Evolutionary conservation across 2,797 vertebrate species (phyloP).

Genomic region (Danio choprae): DNA sequence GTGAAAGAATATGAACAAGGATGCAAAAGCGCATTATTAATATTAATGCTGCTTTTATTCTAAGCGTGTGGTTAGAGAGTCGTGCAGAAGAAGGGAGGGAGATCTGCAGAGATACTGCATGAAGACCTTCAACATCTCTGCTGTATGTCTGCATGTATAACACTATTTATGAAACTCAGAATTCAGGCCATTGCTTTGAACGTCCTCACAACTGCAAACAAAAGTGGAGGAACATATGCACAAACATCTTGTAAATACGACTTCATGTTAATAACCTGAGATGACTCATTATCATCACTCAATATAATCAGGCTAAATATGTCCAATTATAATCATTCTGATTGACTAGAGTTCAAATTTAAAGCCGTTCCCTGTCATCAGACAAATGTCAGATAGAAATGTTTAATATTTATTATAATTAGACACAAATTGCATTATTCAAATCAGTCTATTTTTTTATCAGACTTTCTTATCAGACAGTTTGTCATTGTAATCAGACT

Average conservation of each 20-base stretch:
- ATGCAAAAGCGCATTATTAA: not conserved
- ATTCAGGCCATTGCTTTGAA: not conserved
- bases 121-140: slow-evolving; percentile 10
- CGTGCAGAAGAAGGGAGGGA: not conserved
- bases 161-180: not conserved
- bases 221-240: not conserved
- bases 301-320: not conserved
- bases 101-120: slow-evolving; percentile 44
- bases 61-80: not conserved
- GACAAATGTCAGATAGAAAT: no score
- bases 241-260: not conserved
- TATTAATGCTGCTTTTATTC: not conserved
- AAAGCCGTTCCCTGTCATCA: no score
- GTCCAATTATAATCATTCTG: not conserved
- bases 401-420: no score
- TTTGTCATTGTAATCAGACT: no score
- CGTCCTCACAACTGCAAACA: not conserved
- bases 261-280: not conserved
- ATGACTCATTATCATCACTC: not conserved
- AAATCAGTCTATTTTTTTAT: no score
- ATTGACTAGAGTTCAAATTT: no score
- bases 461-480: no score
- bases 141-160: slow-evolving; percentile 4
- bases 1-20: not conserved
- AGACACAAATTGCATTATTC: no score